Evolutionary conservation across 2,888 invertebrate genomes (phyloP), one percentile per base, ranked within the genome.

Genomic region (Uropetala carovei): DNA sequence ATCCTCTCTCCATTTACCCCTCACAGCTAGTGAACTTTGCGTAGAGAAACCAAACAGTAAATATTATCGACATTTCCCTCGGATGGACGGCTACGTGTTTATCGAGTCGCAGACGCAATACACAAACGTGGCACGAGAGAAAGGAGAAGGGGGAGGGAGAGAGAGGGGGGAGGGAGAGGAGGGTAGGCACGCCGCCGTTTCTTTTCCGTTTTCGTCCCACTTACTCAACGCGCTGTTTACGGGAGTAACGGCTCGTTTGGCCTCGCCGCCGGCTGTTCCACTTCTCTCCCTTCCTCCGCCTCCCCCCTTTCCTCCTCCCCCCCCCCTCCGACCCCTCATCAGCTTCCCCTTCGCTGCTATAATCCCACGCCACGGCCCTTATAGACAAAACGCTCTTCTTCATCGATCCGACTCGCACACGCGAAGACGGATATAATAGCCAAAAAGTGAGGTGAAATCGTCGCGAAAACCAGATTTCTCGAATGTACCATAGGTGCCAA

Each of bases 151-250:
- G 57, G 16, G 18, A 14, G 56, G 16, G 57, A 57, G 9, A n/a
- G 10, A 2, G 84, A 57, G 84, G 84, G 84, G 57, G 84, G 84
- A 18, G 27, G 22, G 60, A 3, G 9, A 14, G 30, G 30, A 59
- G 16, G 27, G 64, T 27, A 27, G 89, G 59, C 60, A 30, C n/a
- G 58, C 60, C 60, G 89, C 59, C 27, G 89, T 89, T 89, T 89
- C 89, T 89, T 89, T 89, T 89, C 89, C 89, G 89, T 89, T 64
- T 89, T 68, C 89, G 89, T 89, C 89, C 89, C 89, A 89, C 89
- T 89, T 89, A 89, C 89, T 89, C 89, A 89, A 86, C 86, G 64
- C 60, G 86, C 86, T 86, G 60, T 86, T 64, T 86, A 89, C 89
- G 89, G 89, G 89, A 89, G 64, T 89, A 89, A 89, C 89, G 89